Evolutionary conservation across 2,797 vertebrate species (phyloP).

Genomic region (Cyprinodon diabolis): DNA sequence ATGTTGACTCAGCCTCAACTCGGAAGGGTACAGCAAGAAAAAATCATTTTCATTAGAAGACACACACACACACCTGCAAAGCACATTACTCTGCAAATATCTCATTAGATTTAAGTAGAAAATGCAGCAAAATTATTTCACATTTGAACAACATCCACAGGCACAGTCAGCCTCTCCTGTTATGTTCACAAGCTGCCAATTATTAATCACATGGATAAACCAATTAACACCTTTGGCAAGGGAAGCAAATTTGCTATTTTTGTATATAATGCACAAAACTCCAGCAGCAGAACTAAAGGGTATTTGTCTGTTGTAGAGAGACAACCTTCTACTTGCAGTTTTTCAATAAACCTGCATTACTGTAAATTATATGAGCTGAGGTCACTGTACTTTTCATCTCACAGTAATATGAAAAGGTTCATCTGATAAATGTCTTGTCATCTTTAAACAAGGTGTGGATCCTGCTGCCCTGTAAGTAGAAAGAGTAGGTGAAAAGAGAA

Average conservation of each 20-base stretch:
- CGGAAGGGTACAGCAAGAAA: conserved; percentile 39
- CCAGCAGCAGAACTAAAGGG: conserved; percentile 21
- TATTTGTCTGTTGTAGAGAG: conserved; percentile 24
- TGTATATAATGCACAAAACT: conserved; percentile 12
- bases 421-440: conserved; percentile 54
- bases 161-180: conserved; percentile 33
- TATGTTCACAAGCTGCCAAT: conserved; percentile 40
- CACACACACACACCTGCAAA: background rate
- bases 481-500: conserved; percentile 18
- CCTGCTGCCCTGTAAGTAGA: conserved; percentile 18
- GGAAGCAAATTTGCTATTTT: conserved; percentile 18
- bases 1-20: conserved; percentile 43
- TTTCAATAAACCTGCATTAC: conserved; percentile 40
- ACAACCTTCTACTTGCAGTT: conserved; percentile 11
- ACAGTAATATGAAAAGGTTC: conserved; percentile 38
- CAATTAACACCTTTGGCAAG: conserved; percentile 50
- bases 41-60: conserved; percentile 14
- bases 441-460: conserved; percentile 20
- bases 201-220: conserved; percentile 20
- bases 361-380: conserved; percentile 16
- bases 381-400: conserved; percentile 30
- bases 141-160: conserved; percentile 36
- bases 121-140: conserved; percentile 25
- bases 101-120: conserved; percentile 41
- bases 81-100: conserved; percentile 13